A percentile compares a stretch with the other conserved stretches of the same genome.
Conservation (phyloP, 2,888 invertebrate species). For the Syrphus vitripennis region DNA sequence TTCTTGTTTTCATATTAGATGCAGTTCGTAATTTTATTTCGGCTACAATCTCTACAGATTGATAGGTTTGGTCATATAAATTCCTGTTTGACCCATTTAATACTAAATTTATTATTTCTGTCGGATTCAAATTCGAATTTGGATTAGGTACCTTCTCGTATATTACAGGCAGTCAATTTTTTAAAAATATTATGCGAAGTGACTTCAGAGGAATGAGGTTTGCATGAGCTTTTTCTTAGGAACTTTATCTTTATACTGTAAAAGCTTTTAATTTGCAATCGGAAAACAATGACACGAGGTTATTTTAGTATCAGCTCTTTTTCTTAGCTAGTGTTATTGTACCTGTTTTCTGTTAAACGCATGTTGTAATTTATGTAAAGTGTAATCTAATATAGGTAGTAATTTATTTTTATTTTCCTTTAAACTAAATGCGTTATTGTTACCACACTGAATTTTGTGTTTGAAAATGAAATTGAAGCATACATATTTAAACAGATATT, state of each 20-base stretch:
- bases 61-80: background rate
- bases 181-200: constrained; percentile 14
- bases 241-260: constrained; percentile 53
- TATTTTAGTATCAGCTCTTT: constrained; percentile 64
- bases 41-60: background rate
- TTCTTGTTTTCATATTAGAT: background rate
- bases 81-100: background rate
- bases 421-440: background rate
- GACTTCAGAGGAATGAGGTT: constrained; percentile 24
- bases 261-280: constrained; percentile 63
- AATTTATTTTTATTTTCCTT: background rate
- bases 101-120: background rate
- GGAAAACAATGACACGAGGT: constrained; percentile 68
- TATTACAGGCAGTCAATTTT: constrained; percentile 13
- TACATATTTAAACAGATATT: background rate
- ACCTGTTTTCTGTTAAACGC: constrained; percentile 46
- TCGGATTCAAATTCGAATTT: background rate
- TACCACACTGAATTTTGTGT: background rate
- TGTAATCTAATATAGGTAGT: constrained; percentile 30
- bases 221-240: constrained; percentile 42
- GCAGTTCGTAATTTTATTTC: background rate
- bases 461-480: background rate
- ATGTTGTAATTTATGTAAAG: constrained; percentile 36
- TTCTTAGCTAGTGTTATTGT: constrained; percentile 54
- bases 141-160: background rate